A percentile compares a stretch with the other conserved stretches of the same genome.
Evolutionary conservation across 2,113 vertebrate genomes (phyloP).

Genomic region (Beaufortia kweichowensis): DNA sequence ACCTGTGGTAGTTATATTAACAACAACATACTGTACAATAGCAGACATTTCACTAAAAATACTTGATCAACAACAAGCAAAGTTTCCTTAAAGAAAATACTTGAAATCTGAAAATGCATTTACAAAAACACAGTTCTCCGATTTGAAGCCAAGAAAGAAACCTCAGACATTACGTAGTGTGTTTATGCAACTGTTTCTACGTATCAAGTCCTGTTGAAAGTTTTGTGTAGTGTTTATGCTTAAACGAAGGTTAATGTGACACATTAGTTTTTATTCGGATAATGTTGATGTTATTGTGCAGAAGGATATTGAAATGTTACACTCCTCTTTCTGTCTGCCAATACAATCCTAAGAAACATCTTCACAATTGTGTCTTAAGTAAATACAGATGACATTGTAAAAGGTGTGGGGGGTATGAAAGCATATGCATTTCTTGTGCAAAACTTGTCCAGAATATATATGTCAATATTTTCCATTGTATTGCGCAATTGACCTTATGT

Average conservation of each 20-base stretch:
- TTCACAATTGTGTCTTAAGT: slow-evolving; percentile 19
- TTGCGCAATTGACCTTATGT: slow-evolving; percentile 24
- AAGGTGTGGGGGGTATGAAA: neutral
- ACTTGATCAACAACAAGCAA: neutral
- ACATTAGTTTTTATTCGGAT: slow-evolving; percentile 10
- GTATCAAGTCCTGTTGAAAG: neutral
- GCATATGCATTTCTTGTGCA: too few species aligned
- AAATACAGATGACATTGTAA: slow-evolving; percentile 6
- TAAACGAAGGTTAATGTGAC: neutral
- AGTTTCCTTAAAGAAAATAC: neutral
- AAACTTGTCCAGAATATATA: neutral
- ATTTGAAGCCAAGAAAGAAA: neutral
- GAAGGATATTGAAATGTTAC: neutral
- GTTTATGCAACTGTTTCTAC: slow-evolving; percentile 21
- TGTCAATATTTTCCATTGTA: slow-evolving; percentile 12
- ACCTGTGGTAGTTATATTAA: too few species aligned
- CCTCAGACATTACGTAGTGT: neutral
- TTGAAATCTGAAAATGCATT: neutral
- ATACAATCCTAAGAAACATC: slow-evolving; percentile 6
- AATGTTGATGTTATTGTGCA: slow-evolving; percentile 21
- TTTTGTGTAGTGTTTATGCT: neutral
- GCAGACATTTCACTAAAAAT: neutral
- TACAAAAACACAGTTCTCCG: neutral
- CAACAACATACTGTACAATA: too few species aligned
- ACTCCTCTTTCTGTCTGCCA: slow-evolving; percentile 2